These are phyloP conservation scores for Nasonia oneida DNA, from an alignment of 2,888 invertebrate genomes.

Conservation along the genomic window DNA sequence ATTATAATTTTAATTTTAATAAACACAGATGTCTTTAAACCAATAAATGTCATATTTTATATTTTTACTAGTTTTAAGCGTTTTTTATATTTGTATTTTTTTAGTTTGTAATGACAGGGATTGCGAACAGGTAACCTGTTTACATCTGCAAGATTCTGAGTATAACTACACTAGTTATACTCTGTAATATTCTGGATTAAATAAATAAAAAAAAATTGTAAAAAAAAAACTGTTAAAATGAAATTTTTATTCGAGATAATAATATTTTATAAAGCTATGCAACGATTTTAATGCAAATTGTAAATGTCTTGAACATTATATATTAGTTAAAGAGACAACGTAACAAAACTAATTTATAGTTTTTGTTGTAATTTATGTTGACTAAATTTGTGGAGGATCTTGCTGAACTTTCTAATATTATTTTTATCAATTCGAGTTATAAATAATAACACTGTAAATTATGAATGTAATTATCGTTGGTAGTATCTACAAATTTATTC, in stretches of 20 bases:
- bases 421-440: background rate
- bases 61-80: too few relatives aligned
- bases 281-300: background rate
- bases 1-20: background rate
- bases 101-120: too few relatives aligned
- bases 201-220: too few relatives aligned
- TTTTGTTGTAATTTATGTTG: background rate
- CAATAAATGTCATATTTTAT: background rate
- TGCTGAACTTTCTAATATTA: conserved; percentile 39
- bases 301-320: background rate
- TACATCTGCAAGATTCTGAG: too few relatives aligned
- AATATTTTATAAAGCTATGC: background rate
- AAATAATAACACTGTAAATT: conserved; percentile 42
- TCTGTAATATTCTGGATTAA: too few relatives aligned
- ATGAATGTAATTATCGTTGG: conserved; percentile 52
- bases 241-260: too few relatives aligned
- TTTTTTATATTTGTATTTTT: too few relatives aligned
- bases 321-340: background rate
- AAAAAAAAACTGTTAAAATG: too few relatives aligned
- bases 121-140: too few relatives aligned
- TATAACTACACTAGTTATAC: too few relatives aligned
- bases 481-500: conserved; percentile 63
- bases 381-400: background rate
- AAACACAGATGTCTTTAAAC: background rate
- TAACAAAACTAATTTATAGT: background rate